A percentile compares a stretch with the other conserved stretches of the same genome.
Conservation (phyloP, 2,888 invertebrate genomes). For the Agonopterix alstromeriana region DNA sequence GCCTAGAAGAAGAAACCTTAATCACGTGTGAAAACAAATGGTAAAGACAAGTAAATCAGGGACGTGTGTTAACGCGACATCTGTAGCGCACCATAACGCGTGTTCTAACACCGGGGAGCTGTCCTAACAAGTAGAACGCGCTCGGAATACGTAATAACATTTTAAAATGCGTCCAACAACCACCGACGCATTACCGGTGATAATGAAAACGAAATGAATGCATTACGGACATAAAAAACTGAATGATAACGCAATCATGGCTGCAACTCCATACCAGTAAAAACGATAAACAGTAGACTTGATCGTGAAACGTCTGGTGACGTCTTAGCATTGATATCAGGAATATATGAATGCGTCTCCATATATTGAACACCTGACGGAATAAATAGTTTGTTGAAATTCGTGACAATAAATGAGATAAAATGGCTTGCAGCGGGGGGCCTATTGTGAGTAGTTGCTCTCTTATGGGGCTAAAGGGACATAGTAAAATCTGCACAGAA, state of each 20-base stretch:
- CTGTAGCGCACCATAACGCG: slow-evolving; percentile 34
- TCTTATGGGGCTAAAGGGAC: slow-evolving; percentile 43
- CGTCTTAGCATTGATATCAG: slow-evolving; percentile 6
- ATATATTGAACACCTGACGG: slow-evolving; percentile 59
- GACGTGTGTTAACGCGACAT: slow-evolving; percentile 23
- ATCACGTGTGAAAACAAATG: slow-evolving; percentile 6
- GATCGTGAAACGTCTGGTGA: slow-evolving; percentile 2
- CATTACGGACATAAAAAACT: slow-evolving; percentile 19
- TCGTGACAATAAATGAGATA: slow-evolving; percentile 60
- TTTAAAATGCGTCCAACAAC: slow-evolving; percentile 38
- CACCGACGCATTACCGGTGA: slow-evolving; percentile 39
- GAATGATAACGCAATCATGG: slow-evolving; percentile 18
- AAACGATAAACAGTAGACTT: slow-evolving; percentile 8
- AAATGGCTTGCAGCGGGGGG: slow-evolving; percentile 60
- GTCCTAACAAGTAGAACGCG: slow-evolving; percentile 54
- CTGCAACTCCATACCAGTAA: background rate
- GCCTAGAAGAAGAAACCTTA: slow-evolving; percentile 1
- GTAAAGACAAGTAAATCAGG: slow-evolving; percentile 27
- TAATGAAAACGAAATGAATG: slow-evolving; percentile 54
- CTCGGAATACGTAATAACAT: slow-evolving; percentile 50
- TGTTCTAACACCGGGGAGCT: slow-evolving; percentile 45
- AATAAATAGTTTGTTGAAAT: slow-evolving; percentile 37
- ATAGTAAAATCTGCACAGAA: slow-evolving; percentile 34
- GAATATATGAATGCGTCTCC: slow-evolving; percentile 48
- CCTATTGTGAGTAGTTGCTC: slow-evolving; percentile 61